Conservation (phyloP, 2,113 vertebrate genomes). For the Phylloscopus trochiloides region DNA sequence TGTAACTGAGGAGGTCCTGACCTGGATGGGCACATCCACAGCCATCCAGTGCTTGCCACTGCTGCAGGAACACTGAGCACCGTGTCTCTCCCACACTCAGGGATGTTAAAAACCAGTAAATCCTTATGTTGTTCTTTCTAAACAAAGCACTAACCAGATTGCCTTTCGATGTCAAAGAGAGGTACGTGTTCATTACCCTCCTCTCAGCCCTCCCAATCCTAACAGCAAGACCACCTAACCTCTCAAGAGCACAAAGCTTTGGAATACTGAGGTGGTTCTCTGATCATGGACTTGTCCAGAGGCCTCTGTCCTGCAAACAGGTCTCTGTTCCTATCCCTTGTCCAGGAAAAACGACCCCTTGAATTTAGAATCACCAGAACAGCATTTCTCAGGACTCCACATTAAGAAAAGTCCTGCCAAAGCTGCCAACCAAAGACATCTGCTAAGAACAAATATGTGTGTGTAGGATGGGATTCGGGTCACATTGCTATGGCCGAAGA, state of each 20-base stretch:
- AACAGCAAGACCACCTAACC: not conserved
- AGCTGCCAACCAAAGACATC: not conserved
- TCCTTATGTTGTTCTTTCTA: not conserved
- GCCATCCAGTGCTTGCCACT: rapidly evolving
- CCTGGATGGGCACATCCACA: rapidly evolving
- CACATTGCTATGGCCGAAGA: not conserved
- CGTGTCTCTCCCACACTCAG: not conserved
- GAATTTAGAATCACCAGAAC: not conserved
- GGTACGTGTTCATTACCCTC: rapidly evolving
- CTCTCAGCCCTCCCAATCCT: not conserved
- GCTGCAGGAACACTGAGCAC: not conserved
- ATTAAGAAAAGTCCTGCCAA: not conserved
- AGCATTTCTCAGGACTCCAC: not conserved
- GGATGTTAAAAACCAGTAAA: not conserved
- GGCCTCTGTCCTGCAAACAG: not conserved
- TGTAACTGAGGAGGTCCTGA: not conserved
- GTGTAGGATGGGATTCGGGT: not conserved
- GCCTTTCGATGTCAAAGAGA: not conserved
- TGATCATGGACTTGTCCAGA: not conserved
- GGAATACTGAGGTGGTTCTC: rapidly evolving
- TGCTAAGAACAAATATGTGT: not conserved
- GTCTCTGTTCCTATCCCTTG: too few relatives aligned
- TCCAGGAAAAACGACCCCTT: not conserved
- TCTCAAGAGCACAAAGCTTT: not conserved
- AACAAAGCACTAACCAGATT: not conserved